phyloP scores from a whole-genome alignment of 2,113 vertebrate species.

The Progne subis region DNA sequence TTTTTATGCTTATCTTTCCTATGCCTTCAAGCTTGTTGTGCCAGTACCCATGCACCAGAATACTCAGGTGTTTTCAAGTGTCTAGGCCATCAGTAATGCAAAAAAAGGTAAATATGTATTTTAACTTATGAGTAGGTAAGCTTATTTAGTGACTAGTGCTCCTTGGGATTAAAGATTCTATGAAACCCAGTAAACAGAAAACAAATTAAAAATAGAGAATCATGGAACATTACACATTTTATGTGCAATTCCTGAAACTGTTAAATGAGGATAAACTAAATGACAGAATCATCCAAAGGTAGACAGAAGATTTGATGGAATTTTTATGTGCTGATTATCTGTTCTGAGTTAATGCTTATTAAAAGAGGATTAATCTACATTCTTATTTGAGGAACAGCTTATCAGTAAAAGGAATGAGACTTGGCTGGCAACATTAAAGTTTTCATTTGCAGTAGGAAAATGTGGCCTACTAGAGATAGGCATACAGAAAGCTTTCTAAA shows the following conservation, averaged over 20 bases:
- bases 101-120: conserved; percentile 25
- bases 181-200: conserved; percentile 41
- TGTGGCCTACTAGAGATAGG: conserved; percentile 85
- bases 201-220: conserved; percentile 53
- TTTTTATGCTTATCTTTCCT: neutral
- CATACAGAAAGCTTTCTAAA: conserved; percentile 67
- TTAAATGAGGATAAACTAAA: conserved; percentile 73
- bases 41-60: neutral
- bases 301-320: conserved; percentile 81
- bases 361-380: conserved; percentile 89
- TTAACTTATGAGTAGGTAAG: conserved; percentile 28
- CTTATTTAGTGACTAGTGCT: conserved; percentile 16
- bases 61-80: neutral
- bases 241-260: conserved; percentile 62
- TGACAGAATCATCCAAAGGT: conserved; percentile 67
- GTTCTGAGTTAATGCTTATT: conserved; percentile 84
- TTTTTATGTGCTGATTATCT: conserved; percentile 86
- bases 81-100: neutral
- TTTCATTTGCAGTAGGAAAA: conserved; percentile 79
- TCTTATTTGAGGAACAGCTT: conserved; percentile 84
- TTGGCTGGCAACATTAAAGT: conserved; percentile 84
- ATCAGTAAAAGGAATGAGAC: conserved; percentile 78
- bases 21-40: neutral
- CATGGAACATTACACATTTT: conserved; percentile 60
- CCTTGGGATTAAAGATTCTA: conserved; percentile 35